Evolutionary conservation across 2,888 invertebrate species (phyloP), one percentile per base, ranked within the genome.

Genomic region (Cosmia pyralina): DNA sequence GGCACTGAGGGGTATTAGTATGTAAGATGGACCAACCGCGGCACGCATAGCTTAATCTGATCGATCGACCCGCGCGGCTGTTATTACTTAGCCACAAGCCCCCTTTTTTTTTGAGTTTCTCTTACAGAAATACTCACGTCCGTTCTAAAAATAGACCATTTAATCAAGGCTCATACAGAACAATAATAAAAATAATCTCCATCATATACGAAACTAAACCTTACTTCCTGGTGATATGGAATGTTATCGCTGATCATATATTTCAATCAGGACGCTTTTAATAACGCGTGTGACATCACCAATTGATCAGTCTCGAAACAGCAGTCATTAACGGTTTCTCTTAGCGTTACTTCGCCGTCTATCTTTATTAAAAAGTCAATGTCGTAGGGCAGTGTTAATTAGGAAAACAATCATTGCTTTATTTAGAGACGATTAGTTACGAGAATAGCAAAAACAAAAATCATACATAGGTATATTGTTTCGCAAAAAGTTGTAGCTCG

Each of bases 231-330:
- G 76, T 59, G 60, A 58, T 82, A 85, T 28, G 63, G 69, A 68
- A 60, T 65, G 41, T 44, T 76, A 59, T 86, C 72, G 79, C 66
- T 53, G 59, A 64, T 48, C 63, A 67, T 62, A 67, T 41, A 53
- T 65, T 73, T 78, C 81, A 87, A 85, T 88, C 83, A 83, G 81
- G 72, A 62, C 76, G 71, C 80, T 78, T 82, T 79, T 77, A 83
- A 85, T 84, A 78, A 77, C 63, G 72, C n/a, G 74, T 75, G 77
- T 89, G 89, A 89, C 79, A 88, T 89, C 87, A 88, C 57, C 82
- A 73, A 77, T 81, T 78, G 80, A 76, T 82, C 69, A 69, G 71
- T 82, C 82, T 85, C 50, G 63, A 79, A 81, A 84, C 75, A 83
- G 79, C 66, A 78, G 69, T 77, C 65, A 79, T 87, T 80, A 81